phyloP scores from a whole-genome alignment of 2,888 invertebrate genomes.

The Craniophora ligustri region DNA sequence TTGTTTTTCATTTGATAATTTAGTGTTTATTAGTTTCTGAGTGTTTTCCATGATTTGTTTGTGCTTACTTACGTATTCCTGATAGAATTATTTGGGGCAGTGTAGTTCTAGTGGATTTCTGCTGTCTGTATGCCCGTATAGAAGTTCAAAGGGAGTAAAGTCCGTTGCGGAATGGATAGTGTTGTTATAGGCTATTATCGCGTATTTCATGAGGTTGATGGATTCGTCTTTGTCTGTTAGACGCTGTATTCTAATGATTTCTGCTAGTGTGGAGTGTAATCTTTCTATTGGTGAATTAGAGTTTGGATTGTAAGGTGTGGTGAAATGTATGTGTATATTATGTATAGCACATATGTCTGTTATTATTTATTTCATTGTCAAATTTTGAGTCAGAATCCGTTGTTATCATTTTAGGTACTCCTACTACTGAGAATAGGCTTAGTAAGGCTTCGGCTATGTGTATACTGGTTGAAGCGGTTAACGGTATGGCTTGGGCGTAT shows the following conservation, averaged over 20 bases:
- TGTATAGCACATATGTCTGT: conserved; percentile 46
- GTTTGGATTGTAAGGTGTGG: conserved; percentile 46
- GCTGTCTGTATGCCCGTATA: conserved; percentile 54
- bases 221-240: conserved; percentile 49
- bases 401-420: conserved; percentile 49
- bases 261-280: conserved; percentile 39
- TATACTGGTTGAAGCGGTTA: conserved; percentile 39
- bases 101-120: conserved; percentile 57
- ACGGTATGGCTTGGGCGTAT: conserved; percentile 50
- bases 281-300: conserved; percentile 48
- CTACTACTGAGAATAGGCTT: conserved; percentile 38
- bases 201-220: conserved; percentile 48
- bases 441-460: conserved; percentile 48
- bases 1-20: conserved; percentile 31
- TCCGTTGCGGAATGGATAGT: conserved; percentile 52
- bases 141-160: conserved; percentile 54
- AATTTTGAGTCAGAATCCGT: conserved; percentile 54
- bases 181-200: conserved; percentile 56
- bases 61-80: conserved; percentile 92
- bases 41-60: conserved; percentile 44
- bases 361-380: conserved; percentile 54
- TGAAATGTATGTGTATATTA: conserved; percentile 46
- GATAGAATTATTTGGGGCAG: conserved; percentile 82
- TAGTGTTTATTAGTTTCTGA: conserved; percentile 35
- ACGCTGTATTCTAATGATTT: conserved; percentile 44